Base-by-base conservation (phyloP, 2,113 vertebrate genomes). In the Thalassoma bifasciatum region DNA sequence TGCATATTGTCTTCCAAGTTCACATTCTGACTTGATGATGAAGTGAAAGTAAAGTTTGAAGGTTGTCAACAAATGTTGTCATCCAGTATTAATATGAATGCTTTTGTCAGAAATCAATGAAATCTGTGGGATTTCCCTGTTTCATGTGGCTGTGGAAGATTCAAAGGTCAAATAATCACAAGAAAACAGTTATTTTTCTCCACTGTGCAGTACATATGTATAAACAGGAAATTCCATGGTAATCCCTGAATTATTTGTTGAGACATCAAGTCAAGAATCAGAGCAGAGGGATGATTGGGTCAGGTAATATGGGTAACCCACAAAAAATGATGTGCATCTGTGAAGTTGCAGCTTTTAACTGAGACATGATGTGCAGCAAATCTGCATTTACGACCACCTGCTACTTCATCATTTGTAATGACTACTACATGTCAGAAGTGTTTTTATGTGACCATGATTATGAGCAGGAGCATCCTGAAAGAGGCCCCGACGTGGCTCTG, bases 381-480 rank as follows among this genome's bases (percentile, higher is more conserved):
- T 54, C 2, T 63, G 38, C 21, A 16, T 58, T 50, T 71, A 34
- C 14, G 19, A 23, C 42, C 51, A 42, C 47, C 26, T 65, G 37
- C 24, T 46, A 40, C 14, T 46, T 66, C 34, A 40, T 50, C 42
- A 44, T 4, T 52, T 4, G 26, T 1, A 22, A 16, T 8, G n/a
- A 40, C 30, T 23, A 51, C 23, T 16, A 24, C 36, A 56, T 56
- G 23, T 47, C 52, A 52, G 17, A 49, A 21, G 50, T 49, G 57
- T 51, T 19, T 72, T 72, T 38, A 64, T 49, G 22, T 73, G 56
- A 71, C 62, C 56, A 47, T 53, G 60, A 78, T 50, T 52, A 42
- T 47, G 22, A 50, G 44, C 6, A 42, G 40, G 19, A 49, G 26
- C 14, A 56, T 26, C 0, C 74, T 77, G 66, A 61, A 64, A 60